Evolutionary conservation across 2,888 invertebrate species (phyloP), one percentile per base, ranked within the genome.

Genomic region (Metellina segmentata): DNA sequence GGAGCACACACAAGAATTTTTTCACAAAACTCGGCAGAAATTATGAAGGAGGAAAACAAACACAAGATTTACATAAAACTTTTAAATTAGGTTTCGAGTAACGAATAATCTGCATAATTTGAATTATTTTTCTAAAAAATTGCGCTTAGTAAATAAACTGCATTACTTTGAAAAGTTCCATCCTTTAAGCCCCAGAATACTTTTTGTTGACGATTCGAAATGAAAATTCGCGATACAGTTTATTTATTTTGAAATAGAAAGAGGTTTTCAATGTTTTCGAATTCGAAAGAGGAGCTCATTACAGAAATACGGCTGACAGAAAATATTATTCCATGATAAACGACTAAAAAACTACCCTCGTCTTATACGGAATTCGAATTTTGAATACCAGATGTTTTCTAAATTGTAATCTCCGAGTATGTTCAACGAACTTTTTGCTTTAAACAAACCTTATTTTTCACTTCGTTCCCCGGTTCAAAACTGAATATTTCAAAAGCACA

Each of bases 31-130:
- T 53, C 13, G 52, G 20, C n/a, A 79, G 53, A 61, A 79, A 79
- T 79, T 61, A 79, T 79, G 79, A 20, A 79, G 53, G 34, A 49
- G 61, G 34, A 53, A 79, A 79, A 61, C 53, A 34, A 79, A 61
- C 61, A 61, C 61, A 20, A 34, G 61, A 79, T 79, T 79, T 79
- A 61, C 79, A 79, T 79, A 79, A 20, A 53, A 61, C 61, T 61
- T 79, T 79, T 79, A 61, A 79, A 79, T 79, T 79, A 61, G 61
- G 61, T 79, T 79, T 79, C 53, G 11, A 75, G 34, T 34, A 52
- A 78, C 9, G 19, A 52, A 52, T 78, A 85, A 85, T 85, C 85
- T 85, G 75, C 85, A 75, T 85, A 85, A 85, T 72, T 74, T 61
- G 74, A 85, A 85, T 75, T 53, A 75, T 72, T 85, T 85, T 49